Conservation (phyloP, 2,888 invertebrate species). For the Dicranocentrus wangi region DNA sequence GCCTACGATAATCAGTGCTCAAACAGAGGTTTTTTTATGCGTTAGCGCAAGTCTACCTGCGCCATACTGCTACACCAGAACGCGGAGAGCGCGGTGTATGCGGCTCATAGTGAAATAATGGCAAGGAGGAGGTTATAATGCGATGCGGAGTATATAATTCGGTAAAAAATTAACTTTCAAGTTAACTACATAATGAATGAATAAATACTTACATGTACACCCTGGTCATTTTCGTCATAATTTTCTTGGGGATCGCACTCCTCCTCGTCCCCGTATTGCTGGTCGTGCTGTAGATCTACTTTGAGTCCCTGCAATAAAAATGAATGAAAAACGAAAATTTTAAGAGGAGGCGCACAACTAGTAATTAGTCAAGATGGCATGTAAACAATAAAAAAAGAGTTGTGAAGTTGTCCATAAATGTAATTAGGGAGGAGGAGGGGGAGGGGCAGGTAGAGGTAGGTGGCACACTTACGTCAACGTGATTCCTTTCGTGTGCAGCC, state of each 20-base stretch:
- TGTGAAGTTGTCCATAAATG: too few relatives aligned
- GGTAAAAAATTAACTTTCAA: conserved; percentile 4
- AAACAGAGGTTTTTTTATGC: neutral
- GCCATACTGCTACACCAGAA: too few relatives aligned
- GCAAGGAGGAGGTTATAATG: too few relatives aligned
- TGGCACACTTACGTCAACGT: conserved; percentile 68
- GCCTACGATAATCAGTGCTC: conserved; percentile 34
- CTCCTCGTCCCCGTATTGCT: conserved; percentile 68
- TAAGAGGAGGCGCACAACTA: neutral
- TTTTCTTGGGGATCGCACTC: conserved; percentile 70
- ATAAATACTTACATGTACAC: conserved; percentile 61
- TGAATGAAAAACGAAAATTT: neutral
- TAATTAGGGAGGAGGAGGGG: too few relatives aligned
- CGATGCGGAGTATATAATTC: too few relatives aligned
- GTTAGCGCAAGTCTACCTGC: too few relatives aligned
- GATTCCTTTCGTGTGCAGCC: conserved; percentile 72
- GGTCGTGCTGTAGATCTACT: conserved; percentile 61
- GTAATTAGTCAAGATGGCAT: too few relatives aligned
- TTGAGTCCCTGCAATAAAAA: conserved; percentile 55
- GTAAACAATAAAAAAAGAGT: too few relatives aligned
- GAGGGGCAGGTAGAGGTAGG: too few relatives aligned
- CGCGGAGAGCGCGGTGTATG: too few relatives aligned
- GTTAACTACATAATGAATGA: conserved; percentile 5
- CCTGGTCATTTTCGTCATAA: conserved; percentile 70
- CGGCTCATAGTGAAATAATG: too few relatives aligned